These are phyloP conservation scores for Dusona sp. DNA, from an alignment of 2,888 invertebrate species.

Conservation along the genomic window DNA sequence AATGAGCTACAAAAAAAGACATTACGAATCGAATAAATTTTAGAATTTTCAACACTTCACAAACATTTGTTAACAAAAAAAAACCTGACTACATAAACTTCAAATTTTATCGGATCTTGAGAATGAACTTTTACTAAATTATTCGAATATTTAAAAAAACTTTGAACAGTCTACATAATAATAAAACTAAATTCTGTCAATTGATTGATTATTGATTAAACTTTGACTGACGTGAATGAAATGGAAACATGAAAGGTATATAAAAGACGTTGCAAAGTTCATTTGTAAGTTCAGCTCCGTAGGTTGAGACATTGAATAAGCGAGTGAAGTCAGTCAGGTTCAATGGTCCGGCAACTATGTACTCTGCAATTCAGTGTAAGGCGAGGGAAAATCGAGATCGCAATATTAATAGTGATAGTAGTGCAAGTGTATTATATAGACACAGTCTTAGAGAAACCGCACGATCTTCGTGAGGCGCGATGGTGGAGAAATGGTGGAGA, in stretches of 20 bases:
- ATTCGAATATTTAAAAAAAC: too few species aligned
- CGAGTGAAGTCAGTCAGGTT: slow-evolving; percentile 59
- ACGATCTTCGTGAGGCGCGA: slow-evolving; percentile 42
- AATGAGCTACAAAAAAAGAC: too few species aligned
- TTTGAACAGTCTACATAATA: too few species aligned
- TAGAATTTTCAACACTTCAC: too few species aligned
- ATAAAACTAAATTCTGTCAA: too few species aligned
- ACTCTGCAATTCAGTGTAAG: not conserved
- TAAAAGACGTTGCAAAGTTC: not conserved
- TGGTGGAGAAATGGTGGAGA: slow-evolving; percentile 36
- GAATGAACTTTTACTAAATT: too few species aligned
- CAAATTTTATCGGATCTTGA: too few species aligned
- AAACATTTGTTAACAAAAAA: too few species aligned
- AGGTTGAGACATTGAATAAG: slow-evolving; percentile 53
- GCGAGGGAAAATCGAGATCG: not conserved
- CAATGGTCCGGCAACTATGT: slow-evolving; percentile 50
- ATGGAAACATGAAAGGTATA: not conserved
- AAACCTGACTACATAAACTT: too few species aligned
- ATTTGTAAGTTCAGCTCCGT: not conserved
- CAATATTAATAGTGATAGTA: slow-evolving; percentile 42
- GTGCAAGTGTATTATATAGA: slow-evolving; percentile 18
- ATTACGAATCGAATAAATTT: too few species aligned
- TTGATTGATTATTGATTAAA: too few species aligned
- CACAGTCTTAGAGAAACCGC: slow-evolving; percentile 39
- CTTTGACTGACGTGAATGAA: not conserved